Conservation (phyloP, 2,113 vertebrate species). For the Gymnarchus niloticus region DNA sequence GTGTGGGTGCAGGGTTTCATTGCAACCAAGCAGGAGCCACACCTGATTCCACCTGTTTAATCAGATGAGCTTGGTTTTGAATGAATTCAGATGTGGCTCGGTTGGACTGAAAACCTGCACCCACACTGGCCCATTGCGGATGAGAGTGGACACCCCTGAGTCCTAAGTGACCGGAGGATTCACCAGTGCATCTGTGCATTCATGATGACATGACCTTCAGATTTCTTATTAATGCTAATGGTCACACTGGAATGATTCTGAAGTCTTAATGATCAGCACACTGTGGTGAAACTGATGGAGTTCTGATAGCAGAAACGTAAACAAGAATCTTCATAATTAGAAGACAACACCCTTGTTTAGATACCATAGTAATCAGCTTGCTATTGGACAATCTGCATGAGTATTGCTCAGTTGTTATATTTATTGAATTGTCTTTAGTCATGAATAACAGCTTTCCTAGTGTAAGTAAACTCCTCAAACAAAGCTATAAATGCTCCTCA, state of each 20-base stretch:
- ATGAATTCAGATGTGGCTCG: no score
- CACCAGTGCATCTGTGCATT: background rate
- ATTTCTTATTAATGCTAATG: background rate
- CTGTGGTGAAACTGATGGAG: background rate
- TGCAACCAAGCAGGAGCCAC: no score
- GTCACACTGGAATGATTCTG: background rate
- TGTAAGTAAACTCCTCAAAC: background rate
- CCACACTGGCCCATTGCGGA: no score
- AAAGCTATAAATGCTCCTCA: background rate
- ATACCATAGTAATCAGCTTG: background rate
- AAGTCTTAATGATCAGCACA: background rate
- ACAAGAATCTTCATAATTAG: background rate
- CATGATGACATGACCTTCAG: background rate
- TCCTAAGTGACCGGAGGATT: background rate
- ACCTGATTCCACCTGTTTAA: no score
- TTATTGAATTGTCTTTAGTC: conserved; percentile 10
- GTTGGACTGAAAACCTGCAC: no score
- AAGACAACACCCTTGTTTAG: background rate
- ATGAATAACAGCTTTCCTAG: conserved; percentile 21
- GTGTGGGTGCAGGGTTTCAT: no score
- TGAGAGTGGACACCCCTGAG: no score
- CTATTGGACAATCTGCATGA: background rate
- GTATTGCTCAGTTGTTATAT: background rate
- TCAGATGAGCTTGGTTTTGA: no score
- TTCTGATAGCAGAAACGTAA: background rate